Percentiles rank a stretch among this genome's conserved stretches.
These are phyloP conservation scores for Peucedramus taeniatus DNA, from an alignment of 2,113 vertebrate species.

Conservation along the genomic window DNA sequence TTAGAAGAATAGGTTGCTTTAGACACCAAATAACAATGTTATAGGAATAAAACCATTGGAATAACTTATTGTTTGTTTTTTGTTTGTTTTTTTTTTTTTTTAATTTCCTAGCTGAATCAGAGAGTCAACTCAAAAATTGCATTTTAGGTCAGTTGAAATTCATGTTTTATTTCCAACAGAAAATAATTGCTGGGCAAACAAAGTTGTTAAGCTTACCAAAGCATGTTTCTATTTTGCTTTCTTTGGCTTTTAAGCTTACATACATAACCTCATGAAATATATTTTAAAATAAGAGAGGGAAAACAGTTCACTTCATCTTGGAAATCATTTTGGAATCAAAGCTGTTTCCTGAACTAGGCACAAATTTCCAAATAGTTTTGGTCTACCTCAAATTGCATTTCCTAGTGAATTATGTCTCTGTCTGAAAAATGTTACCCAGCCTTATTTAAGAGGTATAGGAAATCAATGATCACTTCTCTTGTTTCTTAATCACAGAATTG, in stretches of 20 bases:
- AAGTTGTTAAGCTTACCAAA: not conserved
- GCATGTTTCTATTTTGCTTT: not conserved
- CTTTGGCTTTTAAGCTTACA: not conserved
- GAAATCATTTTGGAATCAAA: not conserved
- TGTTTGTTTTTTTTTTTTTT: not conserved
- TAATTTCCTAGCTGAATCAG: not conserved
- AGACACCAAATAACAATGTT: not conserved
- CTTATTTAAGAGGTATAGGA: not conserved
- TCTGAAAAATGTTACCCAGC: not conserved
- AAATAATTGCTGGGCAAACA: not conserved
- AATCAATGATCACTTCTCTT: not conserved
- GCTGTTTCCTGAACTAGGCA: not conserved
- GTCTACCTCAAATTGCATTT: not conserved
- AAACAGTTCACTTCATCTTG: not conserved
- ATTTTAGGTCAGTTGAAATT: not conserved
- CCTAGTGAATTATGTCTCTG: not conserved
- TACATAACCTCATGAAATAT: not conserved
- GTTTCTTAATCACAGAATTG: not conserved
- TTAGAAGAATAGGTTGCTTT: conserved; percentile 20
- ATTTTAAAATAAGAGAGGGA: not conserved
- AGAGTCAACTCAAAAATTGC: not conserved
- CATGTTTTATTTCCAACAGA: not conserved
- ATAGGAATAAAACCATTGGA: not conserved
- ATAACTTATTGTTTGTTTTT: not conserved
- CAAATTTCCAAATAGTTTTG: conserved; percentile 8